Evolutionary conservation across 2,113 vertebrate species (phyloP), one percentile per base, ranked within the genome.

Genomic region (Xiphophorus couchianus): DNA sequence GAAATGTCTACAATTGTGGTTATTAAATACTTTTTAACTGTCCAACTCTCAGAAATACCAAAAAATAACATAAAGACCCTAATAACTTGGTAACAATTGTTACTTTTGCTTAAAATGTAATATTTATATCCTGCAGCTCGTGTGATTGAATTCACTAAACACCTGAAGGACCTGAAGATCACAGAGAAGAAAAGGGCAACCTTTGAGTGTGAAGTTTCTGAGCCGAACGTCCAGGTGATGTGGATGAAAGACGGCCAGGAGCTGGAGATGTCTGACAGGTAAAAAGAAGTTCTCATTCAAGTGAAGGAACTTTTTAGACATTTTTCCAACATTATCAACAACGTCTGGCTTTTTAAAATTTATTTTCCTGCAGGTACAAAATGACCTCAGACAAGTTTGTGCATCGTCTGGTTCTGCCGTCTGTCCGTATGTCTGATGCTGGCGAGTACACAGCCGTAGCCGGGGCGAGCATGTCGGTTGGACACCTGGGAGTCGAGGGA

Each of bases 231-330:
- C 79, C 93, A 95, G 39, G 96, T 99, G 42, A 97, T 97, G 80
- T 99, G 98, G 98, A 97, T 98, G 97, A 99, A 98, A 85, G 95
- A 99, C 27, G 96, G 96, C 1, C 96, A 97, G 86, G 97, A 98
- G 87, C 93, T 99, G 29, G 96, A 96, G 83, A 89, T 95, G 70
- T 94, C 92, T 25, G 97, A 99, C 35, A 96, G 97, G 98, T 90
- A 73, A 9, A 1, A 22, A 95, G n/a, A 95, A 60, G 8, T 10
- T 58, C 9, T 60, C 22, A 3, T 30, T 84, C 51, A 15, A 15
- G 39, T 58, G 54, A 2, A 31, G 9, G 31, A 71, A 5, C 4
- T 7, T 0, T 37, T 62, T 0, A 5, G 19, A 6, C 31, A 13
- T 11, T 27, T 25, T 7, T 42, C 29, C n/a, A 30, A 70, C 5